Evolutionary conservation across 2,113 vertebrate species (phyloP).

Genomic region (Daphoenositta chrysoptera): DNA sequence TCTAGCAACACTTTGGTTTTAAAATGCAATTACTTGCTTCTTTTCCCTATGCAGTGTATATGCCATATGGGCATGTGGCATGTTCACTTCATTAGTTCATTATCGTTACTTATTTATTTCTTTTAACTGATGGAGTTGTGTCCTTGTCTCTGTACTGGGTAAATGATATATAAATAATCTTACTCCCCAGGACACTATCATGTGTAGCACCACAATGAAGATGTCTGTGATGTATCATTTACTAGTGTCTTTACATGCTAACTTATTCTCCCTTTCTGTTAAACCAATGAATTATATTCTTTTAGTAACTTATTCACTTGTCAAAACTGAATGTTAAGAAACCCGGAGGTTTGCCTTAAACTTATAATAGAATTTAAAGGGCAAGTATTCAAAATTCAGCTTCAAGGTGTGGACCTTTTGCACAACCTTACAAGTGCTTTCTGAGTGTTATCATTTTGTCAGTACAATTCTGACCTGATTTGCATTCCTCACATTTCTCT

Average conservation of each 20-base stretch:
- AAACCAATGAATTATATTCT: constrained; percentile 14
- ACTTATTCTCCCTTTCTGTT: neutral
- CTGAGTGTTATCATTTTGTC: neutral
- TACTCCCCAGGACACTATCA: neutral
- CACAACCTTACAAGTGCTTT: constrained; percentile 17
- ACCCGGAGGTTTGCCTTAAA: neutral
- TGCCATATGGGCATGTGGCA: too few relatives aligned
- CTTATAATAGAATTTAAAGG: constrained; percentile 46
- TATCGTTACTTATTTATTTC: neutral
- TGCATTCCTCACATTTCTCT: neutral
- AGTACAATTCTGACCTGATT: neutral
- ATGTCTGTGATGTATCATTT: neutral
- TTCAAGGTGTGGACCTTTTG: constrained; percentile 22
- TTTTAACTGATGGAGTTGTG: neutral
- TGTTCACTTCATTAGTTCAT: neutral
- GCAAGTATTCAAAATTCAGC: constrained; percentile 26
- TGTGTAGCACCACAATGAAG: neutral
- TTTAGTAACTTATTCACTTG: constrained; percentile 30
- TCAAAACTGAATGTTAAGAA: constrained; percentile 35
- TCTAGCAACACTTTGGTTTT: neutral
- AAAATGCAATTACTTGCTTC: neutral
- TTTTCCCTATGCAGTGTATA: neutral
- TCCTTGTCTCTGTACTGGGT: neutral
- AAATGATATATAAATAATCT: neutral
- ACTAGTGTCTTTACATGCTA: neutral